phyloP scores from a whole-genome alignment of 1,140 invertebrate species.

The Ostrea denselamellosa region DNA sequence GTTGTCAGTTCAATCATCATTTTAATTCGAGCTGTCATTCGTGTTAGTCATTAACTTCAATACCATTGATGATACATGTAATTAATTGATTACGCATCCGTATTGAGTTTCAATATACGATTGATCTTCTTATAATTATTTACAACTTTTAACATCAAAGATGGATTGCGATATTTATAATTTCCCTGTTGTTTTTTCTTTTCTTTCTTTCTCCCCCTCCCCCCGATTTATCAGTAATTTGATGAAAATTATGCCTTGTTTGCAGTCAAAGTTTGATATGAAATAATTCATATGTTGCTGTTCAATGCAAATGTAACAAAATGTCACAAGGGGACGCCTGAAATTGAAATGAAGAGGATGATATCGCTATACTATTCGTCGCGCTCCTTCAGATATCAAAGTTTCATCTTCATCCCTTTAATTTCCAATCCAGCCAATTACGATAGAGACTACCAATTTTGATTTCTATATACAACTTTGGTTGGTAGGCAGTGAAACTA shows the following conservation, averaged over 20 bases:
- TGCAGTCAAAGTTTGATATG: neutral
- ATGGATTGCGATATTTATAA: neutral
- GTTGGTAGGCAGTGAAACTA: no score
- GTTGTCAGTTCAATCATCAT: constrained; percentile 10
- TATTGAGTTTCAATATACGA: constrained; percentile 5
- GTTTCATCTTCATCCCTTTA: no score
- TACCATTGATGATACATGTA: constrained; percentile 5
- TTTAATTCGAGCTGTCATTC: neutral
- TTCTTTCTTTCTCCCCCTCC: no score
- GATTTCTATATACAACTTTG: no score
- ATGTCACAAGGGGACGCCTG: neutral
- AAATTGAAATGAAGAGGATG: neutral
- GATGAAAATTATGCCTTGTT: neutral
- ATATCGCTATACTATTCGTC: neutral
- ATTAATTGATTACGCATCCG: constrained; percentile 7
- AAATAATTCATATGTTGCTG: neutral
- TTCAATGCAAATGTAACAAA: no score
- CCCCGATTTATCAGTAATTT: neutral
- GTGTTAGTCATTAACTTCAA: neutral
- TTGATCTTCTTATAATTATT: neutral
- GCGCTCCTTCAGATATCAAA: no score
- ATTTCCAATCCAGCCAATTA: no score
- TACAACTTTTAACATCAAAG: neutral
- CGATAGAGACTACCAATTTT: no score
- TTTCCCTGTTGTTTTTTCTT: neutral